Evolutionary conservation across 2,797 vertebrate genomes (phyloP).

Genomic region (Schizopygopsis pylzovi): DNA sequence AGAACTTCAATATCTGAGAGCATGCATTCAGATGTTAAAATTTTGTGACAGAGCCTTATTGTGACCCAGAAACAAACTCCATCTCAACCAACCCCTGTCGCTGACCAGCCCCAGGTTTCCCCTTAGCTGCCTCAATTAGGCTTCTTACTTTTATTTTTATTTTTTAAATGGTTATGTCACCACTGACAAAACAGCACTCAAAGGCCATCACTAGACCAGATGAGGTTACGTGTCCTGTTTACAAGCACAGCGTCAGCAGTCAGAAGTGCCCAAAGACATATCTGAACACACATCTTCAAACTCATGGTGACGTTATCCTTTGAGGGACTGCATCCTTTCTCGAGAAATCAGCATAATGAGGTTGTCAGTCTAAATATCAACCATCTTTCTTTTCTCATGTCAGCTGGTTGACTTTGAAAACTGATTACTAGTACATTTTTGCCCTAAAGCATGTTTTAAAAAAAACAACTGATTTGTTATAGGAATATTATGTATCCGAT

Average conservation of each 20-base stretch:
- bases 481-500: not conserved
- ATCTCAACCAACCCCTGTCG: not conserved
- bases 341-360: constrained; percentile 23
- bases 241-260: not conserved
- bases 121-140: not conserved
- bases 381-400: constrained; percentile 4
- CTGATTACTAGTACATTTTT: constrained; percentile 2
- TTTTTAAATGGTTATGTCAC: not conserved
- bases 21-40: not conserved
- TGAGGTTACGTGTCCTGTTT: constrained; percentile 21
- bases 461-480: not conserved
- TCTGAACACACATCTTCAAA: constrained; percentile 24
- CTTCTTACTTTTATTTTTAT: not conserved
- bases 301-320: constrained; percentile 31
- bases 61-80: not conserved
- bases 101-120: not conserved
- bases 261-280: constrained; percentile 9
- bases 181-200: not conserved
- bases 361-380: constrained; percentile 23
- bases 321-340: constrained; percentile 11
- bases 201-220: constrained; percentile 8
- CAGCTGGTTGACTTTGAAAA: not conserved
- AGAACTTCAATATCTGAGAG: not conserved
- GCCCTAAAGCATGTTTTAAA: not conserved
- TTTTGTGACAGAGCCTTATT: not conserved